These are phyloP conservation scores for Rhyacichthys aspro DNA, from an alignment of 2,797 vertebrate species.

Conservation along the genomic window DNA sequence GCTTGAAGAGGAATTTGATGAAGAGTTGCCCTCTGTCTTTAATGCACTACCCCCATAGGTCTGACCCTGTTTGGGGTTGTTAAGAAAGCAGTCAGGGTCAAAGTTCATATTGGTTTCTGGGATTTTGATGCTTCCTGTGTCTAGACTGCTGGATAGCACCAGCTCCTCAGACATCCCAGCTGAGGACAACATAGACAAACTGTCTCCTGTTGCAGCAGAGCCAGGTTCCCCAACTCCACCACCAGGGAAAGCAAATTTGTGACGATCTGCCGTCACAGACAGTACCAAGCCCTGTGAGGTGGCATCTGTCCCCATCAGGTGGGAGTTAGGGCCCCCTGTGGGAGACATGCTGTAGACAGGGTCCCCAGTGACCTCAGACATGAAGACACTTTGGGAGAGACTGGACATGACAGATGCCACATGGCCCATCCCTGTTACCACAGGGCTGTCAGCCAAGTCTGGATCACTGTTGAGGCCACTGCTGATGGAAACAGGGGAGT, in stretches of 20 bases:
- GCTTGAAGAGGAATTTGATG: conserved; percentile 82
- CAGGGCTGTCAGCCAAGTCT: conserved; percentile 95
- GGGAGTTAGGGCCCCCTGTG: conserved; percentile 90
- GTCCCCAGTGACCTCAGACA: conserved; percentile 96
- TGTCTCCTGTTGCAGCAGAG: conserved; percentile 81
- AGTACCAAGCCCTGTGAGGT: conserved; percentile 92
- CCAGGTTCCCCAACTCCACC: conserved; percentile 72
- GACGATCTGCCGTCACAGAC: conserved; percentile 91
- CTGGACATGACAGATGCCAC: conserved; percentile 97
- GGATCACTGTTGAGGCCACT: conserved; percentile 98
- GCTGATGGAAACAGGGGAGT: conserved; percentile 98
- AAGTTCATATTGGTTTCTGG: conserved; percentile 98
- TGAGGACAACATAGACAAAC: conserved; percentile 90
- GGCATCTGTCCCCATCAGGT: conserved; percentile 92
- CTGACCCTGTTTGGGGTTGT: conserved; percentile 99
- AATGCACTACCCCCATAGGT: conserved; percentile 95
- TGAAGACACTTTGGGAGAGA: conserved; percentile 96
- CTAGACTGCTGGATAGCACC: conserved; percentile 95
- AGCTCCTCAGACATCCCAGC: conserved; percentile 94
- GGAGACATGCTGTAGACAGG: conserved; percentile 98
- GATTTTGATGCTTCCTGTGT: conserved; percentile 89
- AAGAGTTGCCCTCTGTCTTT: conserved; percentile 88
- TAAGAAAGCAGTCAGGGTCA: conserved; percentile 99
- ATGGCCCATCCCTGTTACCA: conserved; percentile 93
- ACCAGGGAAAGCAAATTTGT: conserved; percentile 96